A percentile compares a stretch with the other conserved stretches of the same genome.
These are phyloP conservation scores for Mycalesis mineus DNA, from an alignment of 2,888 invertebrate genomes.

Conservation along the genomic window DNA sequence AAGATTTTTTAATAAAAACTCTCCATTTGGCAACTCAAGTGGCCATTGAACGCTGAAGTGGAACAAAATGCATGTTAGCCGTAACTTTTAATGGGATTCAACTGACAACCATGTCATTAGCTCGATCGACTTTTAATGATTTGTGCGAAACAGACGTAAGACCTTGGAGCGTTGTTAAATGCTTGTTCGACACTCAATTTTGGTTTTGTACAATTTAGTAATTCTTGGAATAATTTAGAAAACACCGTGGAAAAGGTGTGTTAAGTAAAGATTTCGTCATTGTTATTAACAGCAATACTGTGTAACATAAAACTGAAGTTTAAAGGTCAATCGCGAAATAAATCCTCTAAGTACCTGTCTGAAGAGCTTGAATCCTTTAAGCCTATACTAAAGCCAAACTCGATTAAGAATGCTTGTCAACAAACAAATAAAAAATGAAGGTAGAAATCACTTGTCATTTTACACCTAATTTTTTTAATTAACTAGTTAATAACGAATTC, in stretches of 20 bases:
- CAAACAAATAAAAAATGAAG: too few species aligned
- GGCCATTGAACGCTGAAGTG: background rate
- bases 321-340: too few species aligned
- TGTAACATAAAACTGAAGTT: too few species aligned
- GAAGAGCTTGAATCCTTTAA: too few species aligned
- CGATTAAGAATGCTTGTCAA: too few species aligned
- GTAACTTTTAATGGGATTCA: conserved; percentile 1
- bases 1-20: background rate
- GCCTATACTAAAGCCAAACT: too few species aligned
- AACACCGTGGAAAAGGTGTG: background rate
- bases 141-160: background rate
- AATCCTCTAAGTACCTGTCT: too few species aligned
- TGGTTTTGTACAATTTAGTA: background rate
- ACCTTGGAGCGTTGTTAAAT: background rate
- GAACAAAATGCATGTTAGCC: background rate
- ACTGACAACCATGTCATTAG: conserved; percentile 9
- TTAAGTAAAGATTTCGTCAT: too few species aligned
- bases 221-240: background rate
- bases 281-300: too few species aligned
- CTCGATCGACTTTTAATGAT: conserved; percentile 1
- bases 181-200: background rate
- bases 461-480: too few species aligned
- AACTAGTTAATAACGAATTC: too few species aligned
- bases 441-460: too few species aligned
- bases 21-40: background rate